These are phyloP conservation scores for Dendrocincla tyrannina DNA, from an alignment of 2,797 vertebrate genomes.

Conservation along the genomic window DNA sequence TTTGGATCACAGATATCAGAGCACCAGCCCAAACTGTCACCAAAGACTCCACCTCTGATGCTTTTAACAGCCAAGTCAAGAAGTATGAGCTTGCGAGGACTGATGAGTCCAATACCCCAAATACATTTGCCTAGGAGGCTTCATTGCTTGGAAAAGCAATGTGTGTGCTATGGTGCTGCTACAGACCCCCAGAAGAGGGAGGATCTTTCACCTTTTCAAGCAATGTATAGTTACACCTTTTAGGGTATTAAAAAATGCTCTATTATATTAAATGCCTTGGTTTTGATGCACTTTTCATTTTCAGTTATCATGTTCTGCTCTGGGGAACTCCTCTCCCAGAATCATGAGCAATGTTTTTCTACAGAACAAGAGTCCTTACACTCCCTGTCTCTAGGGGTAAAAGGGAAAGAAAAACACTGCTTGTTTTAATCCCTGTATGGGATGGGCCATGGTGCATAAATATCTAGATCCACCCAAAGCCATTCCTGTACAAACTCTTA, in stretches of 20 bases:
- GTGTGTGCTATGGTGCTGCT: neutral
- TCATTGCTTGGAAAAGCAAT: neutral
- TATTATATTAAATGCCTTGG: slow-evolving; percentile 39
- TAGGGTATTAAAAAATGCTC: neutral
- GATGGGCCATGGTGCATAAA: neutral
- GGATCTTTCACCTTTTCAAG: neutral
- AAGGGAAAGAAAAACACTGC: neutral
- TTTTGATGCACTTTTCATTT: neutral
- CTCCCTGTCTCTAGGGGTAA: neutral
- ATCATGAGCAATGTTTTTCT: neutral
- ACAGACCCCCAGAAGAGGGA: neutral
- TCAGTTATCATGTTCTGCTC: neutral
- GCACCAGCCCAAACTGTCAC: slow-evolving; percentile 75
- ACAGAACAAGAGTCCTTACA: neutral
- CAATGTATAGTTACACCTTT: neutral
- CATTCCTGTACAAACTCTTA: neutral
- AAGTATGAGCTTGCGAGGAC: slow-evolving; percentile 91
- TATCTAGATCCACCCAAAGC: neutral
- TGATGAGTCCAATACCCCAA: slow-evolving; percentile 85
- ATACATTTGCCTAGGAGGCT: slow-evolving; percentile 83
- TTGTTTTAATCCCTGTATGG: neutral
- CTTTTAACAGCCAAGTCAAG: slow-evolving; percentile 86
- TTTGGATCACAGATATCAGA: slow-evolving; percentile 85
- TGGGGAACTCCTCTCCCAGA: neutral
- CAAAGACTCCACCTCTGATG: slow-evolving; percentile 83